These are phyloP conservation scores for Anagyrus pseudococci DNA, from an alignment of 2,888 invertebrate species.

Conservation along the genomic window DNA sequence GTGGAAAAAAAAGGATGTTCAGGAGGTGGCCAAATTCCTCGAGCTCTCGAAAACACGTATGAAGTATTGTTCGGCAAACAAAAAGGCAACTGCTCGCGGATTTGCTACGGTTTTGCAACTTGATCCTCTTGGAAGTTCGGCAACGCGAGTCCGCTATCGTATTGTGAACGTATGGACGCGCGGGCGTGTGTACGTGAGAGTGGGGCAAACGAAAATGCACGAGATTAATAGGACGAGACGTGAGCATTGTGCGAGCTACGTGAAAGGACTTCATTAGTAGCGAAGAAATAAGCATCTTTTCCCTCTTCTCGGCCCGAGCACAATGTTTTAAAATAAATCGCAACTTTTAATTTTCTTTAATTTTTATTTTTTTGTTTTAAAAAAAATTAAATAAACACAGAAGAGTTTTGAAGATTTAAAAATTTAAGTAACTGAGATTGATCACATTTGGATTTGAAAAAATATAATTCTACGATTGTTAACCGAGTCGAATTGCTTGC, in stretches of 20 bases:
- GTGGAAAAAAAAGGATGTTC: slow-evolving; percentile 3
- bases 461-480: background rate
- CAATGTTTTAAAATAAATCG: background rate
- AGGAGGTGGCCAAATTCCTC: background rate
- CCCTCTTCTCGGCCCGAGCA: background rate
- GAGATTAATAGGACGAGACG: background rate
- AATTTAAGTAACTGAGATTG: background rate
- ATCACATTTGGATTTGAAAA: background rate
- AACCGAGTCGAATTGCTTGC: background rate
- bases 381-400: background rate
- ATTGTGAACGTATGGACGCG: background rate
- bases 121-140: slow-evolving; percentile 4
- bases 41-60: background rate
- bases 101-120: background rate
- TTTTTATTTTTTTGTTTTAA: background rate
- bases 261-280: slow-evolving; percentile 11
- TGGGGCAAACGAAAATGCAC: background rate
- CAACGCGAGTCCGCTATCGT: background rate
- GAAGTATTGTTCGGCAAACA: background rate
- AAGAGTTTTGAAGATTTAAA: background rate
- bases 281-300: background rate
- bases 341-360: background rate
- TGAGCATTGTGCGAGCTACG: background rate
- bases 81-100: background rate
- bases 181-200: background rate